Percentiles rank a stretch among this genome's conserved stretches.
phyloP scores from a whole-genome alignment of 2,797 vertebrate species.

The Mormyrus proboscirostris region DNA sequence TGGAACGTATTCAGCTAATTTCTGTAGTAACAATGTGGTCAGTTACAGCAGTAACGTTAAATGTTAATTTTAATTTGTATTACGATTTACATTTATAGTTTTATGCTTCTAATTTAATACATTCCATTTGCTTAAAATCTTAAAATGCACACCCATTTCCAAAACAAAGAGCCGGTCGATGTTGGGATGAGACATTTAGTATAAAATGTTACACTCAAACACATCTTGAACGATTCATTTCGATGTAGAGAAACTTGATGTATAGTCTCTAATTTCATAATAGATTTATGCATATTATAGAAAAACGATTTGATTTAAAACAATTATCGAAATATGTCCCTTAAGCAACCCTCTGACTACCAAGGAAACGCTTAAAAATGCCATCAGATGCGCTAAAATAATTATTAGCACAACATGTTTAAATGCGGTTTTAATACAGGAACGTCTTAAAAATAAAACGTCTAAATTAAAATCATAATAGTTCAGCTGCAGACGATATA shows the following conservation, averaged over 20 bases:
- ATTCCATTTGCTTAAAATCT: background rate
- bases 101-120: background rate
- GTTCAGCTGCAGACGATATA: background rate
- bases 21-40: background rate
- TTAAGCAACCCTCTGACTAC: background rate
- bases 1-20: background rate
- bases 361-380: background rate
- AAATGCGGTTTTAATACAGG: background rate
- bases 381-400: background rate
- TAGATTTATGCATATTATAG: background rate
- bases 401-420: background rate
- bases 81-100: background rate
- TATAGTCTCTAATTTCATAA: background rate
- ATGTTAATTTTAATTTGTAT: background rate
- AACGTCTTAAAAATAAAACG: background rate
- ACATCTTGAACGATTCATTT: background rate
- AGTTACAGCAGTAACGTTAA: background rate
- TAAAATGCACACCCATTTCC: background rate
- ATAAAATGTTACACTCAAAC: background rate
- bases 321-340: background rate
- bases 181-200: background rate
- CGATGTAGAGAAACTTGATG: background rate
- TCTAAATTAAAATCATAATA: background rate
- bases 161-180: background rate
- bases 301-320: slow-evolving; percentile 10